phyloP scores from a whole-genome alignment of 2,888 invertebrate genomes.

The Drosophila neotestacea region DNA sequence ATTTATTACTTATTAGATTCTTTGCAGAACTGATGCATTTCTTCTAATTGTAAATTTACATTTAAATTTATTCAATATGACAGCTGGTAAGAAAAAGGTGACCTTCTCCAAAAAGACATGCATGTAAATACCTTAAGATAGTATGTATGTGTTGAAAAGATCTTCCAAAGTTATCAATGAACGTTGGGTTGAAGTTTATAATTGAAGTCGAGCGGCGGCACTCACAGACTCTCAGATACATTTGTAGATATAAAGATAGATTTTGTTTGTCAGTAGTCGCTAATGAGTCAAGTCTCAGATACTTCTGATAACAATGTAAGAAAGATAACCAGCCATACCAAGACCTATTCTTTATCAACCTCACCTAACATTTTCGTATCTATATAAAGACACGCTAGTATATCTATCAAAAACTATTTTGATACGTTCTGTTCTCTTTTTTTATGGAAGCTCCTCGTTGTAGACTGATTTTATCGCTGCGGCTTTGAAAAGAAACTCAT shows the following conservation, averaged over 20 bases:
- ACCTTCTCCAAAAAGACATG: not conserved
- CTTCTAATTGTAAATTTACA: conserved; percentile 48
- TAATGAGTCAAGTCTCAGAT: conserved; percentile 14
- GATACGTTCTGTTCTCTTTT: not conserved
- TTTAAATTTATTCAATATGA: conserved; percentile 12
- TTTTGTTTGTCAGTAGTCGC: conserved; percentile 14
- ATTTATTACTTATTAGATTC: conserved; percentile 44
- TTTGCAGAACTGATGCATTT: conserved; percentile 38
- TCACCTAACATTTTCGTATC: conserved; percentile 25
- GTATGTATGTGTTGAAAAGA: not conserved
- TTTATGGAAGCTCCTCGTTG: conserved; percentile 8
- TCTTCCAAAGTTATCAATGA: conserved; percentile 34
- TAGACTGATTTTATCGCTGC: conserved; percentile 20
- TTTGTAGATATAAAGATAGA: conserved; percentile 45
- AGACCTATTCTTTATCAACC: conserved; percentile 5
- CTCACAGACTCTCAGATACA: conserved; percentile 38
- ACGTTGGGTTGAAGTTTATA: conserved; percentile 24
- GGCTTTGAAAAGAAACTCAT: conserved; percentile 52
- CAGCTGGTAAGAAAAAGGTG: conserved; percentile 5
- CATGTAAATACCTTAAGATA: not conserved
- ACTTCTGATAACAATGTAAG: conserved; percentile 7
- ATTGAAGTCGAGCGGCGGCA: conserved; percentile 37
- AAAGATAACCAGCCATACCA: not conserved
- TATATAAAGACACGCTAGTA: conserved; percentile 23
- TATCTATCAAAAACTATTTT: conserved; percentile 9